Percentiles rank a stretch among this genome's conserved stretches.
Evolutionary conservation across 2,797 vertebrate species (phyloP).

Genomic region (Danio albolineatus): DNA sequence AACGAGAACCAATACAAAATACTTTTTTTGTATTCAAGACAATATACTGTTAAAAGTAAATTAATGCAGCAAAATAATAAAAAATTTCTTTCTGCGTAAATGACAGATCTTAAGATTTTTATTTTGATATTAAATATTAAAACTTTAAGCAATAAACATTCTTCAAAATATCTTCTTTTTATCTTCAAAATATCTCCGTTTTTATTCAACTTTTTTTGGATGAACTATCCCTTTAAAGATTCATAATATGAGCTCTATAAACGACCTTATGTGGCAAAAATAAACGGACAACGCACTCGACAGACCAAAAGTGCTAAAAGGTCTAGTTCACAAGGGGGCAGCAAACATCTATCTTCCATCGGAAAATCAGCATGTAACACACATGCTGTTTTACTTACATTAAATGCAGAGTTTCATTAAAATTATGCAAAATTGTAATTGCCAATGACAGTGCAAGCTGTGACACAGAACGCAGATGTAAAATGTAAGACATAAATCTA

Average conservation of each 20-base stretch:
- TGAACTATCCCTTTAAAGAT: background rate
- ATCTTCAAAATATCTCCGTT: background rate
- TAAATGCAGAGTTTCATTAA: background rate
- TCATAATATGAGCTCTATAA: background rate
- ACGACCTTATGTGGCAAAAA: background rate
- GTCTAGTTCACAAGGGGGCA: slow-evolving; percentile 50
- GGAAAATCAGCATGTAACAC: background rate
- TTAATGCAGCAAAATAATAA: too few species aligned
- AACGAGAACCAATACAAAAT: too few species aligned
- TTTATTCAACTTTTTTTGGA: background rate
- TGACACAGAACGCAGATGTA: background rate
- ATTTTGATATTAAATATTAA: too few species aligned
- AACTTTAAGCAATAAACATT: background rate
- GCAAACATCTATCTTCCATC: slow-evolving; percentile 13
- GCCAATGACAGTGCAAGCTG: background rate
- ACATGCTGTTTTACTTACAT: background rate
- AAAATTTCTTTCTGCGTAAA: too few species aligned
- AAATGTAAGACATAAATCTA: background rate
- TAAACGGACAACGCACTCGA: background rate
- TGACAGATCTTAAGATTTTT: too few species aligned
- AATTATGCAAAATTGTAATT: background rate
- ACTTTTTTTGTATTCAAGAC: too few species aligned
- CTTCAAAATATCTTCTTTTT: background rate
- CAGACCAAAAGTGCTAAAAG: background rate
- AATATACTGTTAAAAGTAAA: too few species aligned